Base-by-base conservation (phyloP, 1,140 invertebrate species). In the Calosoma granatense region DNA sequence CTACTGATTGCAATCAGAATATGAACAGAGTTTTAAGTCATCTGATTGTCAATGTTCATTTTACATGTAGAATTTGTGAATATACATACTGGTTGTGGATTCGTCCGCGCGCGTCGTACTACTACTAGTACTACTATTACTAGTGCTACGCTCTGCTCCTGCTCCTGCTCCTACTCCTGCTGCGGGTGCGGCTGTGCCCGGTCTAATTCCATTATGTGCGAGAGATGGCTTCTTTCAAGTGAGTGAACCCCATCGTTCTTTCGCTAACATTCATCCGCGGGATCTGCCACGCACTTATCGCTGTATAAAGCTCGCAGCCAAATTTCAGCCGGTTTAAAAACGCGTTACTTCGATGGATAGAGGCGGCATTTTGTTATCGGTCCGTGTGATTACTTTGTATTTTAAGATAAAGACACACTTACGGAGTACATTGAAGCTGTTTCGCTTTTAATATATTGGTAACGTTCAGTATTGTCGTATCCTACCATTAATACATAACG, bases 161-260 rank as follows among this genome's bases (percentile, higher is more conserved):
- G 6, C 26, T n/a, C 26, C 26, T 36, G n/a, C 26, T n/a, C n/a
- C n/a, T n/a, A n/a, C n/a, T n/a, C n/a, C n/a, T n/a, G n/a, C n/a
- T n/a, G n/a, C n/a, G n/a, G n/a, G n/a, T n/a, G n/a, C n/a, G n/a
- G n/a, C n/a, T n/a, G n/a, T n/a, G 26, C n/a, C 17, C 41, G 41
- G 9, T 47, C 41, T 47, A 47, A 47, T 47, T 47, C 41, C 41
- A 47, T 47, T 47, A 47, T 47, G 41, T 47, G 41, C 41, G 9
- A 47, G 41, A 47, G 41, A 47, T 47, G 41, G 41, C 41, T 47
- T 47, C 41, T 47, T 47, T 47, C 41, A 47, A 47, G 41, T 30
- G 26, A 30, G 26, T 30, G 26, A 30, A 30, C 26, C 26, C 41
- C 41, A 47, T 47, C 41, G 41, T 47, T 47, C 41, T 47, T 47